phyloP scores from a whole-genome alignment of 2,113 vertebrate genomes.

The Takifugu flavidus region DNA sequence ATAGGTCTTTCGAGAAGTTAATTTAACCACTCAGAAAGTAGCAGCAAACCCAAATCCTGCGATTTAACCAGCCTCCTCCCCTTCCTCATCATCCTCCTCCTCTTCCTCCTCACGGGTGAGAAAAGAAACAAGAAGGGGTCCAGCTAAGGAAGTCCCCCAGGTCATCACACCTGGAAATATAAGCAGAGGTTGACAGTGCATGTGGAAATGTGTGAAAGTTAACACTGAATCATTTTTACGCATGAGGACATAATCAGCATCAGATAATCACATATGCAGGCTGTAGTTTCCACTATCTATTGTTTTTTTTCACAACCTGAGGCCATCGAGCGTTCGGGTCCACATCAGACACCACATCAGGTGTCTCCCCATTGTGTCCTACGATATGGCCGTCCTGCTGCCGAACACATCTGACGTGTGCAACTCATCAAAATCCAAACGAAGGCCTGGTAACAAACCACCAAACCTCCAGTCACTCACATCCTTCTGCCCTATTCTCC shows the following conservation, averaged over 20 bases:
- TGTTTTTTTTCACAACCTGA: background rate
- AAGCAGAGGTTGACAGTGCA: slow-evolving; percentile 33
- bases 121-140: slow-evolving; percentile 31
- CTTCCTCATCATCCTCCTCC: slow-evolving; percentile 8
- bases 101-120: slow-evolving; percentile 10
- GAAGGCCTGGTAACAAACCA: slow-evolving; percentile 56
- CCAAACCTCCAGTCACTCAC: slow-evolving; percentile 25
- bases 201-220: slow-evolving; percentile 20
- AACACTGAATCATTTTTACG: slow-evolving; percentile 10
- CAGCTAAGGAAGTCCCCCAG: slow-evolving; percentile 31
- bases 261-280: slow-evolving; percentile 5
- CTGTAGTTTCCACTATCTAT: background rate
- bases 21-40: slow-evolving; percentile 33
- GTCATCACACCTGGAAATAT: slow-evolving; percentile 43
- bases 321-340: slow-evolving; percentile 8
- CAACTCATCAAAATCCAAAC: slow-evolving; percentile 45
- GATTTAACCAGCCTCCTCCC: slow-evolving; percentile 17
- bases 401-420: slow-evolving; percentile 17
- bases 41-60: slow-evolving; percentile 44
- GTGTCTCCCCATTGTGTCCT: slow-evolving; percentile 32
- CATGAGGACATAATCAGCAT: background rate
- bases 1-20: slow-evolving; percentile 50
- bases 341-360: background rate
- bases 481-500: slow-evolving; percentile 24
- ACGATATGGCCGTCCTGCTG: slow-evolving; percentile 17